A percentile compares a stretch with the other conserved stretches of the same genome.
Conservation (phyloP, 2,888 invertebrate species). For the Meloe dianella region DNA sequence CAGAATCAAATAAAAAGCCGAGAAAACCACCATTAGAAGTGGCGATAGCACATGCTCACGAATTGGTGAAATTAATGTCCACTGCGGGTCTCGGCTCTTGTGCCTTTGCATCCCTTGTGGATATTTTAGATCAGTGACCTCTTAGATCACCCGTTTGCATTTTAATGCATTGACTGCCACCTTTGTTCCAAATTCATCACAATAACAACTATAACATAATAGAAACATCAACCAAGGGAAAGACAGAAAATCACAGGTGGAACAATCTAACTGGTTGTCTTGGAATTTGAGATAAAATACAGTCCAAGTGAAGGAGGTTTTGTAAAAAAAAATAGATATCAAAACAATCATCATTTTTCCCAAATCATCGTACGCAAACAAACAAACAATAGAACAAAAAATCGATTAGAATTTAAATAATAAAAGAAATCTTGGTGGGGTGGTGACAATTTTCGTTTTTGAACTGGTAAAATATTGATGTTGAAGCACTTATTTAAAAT, state of each 20-base stretch:
- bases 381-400: background rate
- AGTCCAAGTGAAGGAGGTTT: background rate
- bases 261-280: slow-evolving; percentile 28
- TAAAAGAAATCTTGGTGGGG: background rate
- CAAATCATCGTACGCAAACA: background rate
- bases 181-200: slow-evolving; percentile 9
- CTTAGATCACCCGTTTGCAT: slow-evolving; percentile 27
- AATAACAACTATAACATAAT: background rate
- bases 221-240: no score
- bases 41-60: slow-evolving; percentile 88
- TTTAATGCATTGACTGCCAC: slow-evolving; percentile 35
- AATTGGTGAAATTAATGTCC: slow-evolving; percentile 89
- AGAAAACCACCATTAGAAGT: slow-evolving; percentile 92
- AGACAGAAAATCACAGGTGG: no score
- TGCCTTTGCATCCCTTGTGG: slow-evolving; percentile 92
- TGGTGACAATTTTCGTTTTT: slow-evolving; percentile 10
- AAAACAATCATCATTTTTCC: background rate
- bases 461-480: background rate
- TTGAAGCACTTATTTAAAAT: slow-evolving; percentile 1
- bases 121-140: slow-evolving; percentile 75
- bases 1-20: slow-evolving; percentile 90
- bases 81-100: slow-evolving; percentile 88
- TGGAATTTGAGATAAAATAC: background rate
- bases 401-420: background rate
- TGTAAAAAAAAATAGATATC: background rate